These are phyloP conservation scores for Asteroscopus sphinx DNA, from an alignment of 2,888 invertebrate genomes.

Conservation along the genomic window DNA sequence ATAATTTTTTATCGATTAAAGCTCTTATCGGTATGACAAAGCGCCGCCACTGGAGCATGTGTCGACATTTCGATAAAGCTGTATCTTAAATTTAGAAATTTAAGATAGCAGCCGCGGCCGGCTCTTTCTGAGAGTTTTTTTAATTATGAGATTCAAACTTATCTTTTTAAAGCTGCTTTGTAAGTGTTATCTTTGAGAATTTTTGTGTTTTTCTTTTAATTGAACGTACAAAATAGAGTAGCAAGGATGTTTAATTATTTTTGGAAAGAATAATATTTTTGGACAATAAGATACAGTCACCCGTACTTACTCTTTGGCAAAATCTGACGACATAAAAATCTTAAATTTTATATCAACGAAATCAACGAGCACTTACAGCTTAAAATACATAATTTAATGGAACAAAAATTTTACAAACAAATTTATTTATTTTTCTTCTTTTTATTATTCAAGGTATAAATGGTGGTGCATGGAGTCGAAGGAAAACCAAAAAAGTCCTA, in stretches of 20 bases:
- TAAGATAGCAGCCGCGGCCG: constrained; percentile 49
- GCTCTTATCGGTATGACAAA: constrained; percentile 69
- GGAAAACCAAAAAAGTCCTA: too few species aligned
- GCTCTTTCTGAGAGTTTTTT: constrained; percentile 43
- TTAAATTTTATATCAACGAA: too few species aligned
- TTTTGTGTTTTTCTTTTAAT: constrained; percentile 63
- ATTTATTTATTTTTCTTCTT: too few species aligned
- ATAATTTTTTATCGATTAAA: constrained; percentile 59
- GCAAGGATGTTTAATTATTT: constrained; percentile 19
- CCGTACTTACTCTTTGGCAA: too few species aligned
- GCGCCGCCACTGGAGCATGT: constrained; percentile 70
- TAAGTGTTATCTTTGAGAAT: constrained; percentile 55
- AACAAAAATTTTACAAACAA: too few species aligned
- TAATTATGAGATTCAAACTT: constrained; percentile 59
- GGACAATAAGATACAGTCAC: too few species aligned
- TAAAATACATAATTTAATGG: too few species aligned
- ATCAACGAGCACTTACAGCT: too few species aligned
- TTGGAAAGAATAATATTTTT: background rate
- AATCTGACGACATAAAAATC: too few species aligned
- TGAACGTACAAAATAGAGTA: constrained; percentile 48
- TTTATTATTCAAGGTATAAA: too few species aligned
- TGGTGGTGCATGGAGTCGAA: too few species aligned
- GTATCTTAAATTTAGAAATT: constrained; percentile 65
- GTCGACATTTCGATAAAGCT: constrained; percentile 77
- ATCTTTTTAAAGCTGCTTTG: constrained; percentile 54